These are phyloP conservation scores for Sciurus carolinensis DNA, from an alignment of 2,797 vertebrate genomes.

Conservation along the genomic window DNA sequence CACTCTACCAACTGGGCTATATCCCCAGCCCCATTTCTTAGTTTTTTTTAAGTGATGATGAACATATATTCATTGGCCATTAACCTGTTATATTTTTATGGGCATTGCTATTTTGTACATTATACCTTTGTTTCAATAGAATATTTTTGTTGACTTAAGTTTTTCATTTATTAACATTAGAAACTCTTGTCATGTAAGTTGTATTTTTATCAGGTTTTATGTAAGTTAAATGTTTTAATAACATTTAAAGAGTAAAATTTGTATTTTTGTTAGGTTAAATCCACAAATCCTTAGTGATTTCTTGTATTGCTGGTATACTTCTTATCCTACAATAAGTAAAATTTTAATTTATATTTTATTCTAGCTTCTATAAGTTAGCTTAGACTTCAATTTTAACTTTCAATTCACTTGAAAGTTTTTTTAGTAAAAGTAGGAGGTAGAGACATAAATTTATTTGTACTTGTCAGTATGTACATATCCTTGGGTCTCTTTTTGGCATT, in stretches of 20 bases:
- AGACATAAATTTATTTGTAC: background rate
- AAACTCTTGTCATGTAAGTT: background rate
- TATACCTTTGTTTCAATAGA: background rate
- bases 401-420: background rate
- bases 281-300: background rate
- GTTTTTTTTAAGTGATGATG: background rate
- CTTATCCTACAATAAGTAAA: background rate
- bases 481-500: background rate
- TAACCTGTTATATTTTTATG: background rate
- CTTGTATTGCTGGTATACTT: background rate
- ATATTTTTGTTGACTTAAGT: background rate
- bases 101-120: background rate
- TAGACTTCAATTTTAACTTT: slow-evolving; percentile 13
- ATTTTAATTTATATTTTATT: background rate
- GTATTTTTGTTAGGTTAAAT: slow-evolving; percentile 33
- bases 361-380: background rate
- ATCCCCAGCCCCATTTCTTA: too few species aligned
- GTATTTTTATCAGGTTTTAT: background rate
- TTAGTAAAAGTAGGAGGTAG: background rate
- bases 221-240: background rate
- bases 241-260: background rate
- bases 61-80: background rate
- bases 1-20: too few species aligned
- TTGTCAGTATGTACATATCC: background rate
- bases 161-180: slow-evolving; percentile 35